These are phyloP conservation scores for Diaphora mendica DNA, from an alignment of 2,888 invertebrate species.

Conservation along the genomic window DNA sequence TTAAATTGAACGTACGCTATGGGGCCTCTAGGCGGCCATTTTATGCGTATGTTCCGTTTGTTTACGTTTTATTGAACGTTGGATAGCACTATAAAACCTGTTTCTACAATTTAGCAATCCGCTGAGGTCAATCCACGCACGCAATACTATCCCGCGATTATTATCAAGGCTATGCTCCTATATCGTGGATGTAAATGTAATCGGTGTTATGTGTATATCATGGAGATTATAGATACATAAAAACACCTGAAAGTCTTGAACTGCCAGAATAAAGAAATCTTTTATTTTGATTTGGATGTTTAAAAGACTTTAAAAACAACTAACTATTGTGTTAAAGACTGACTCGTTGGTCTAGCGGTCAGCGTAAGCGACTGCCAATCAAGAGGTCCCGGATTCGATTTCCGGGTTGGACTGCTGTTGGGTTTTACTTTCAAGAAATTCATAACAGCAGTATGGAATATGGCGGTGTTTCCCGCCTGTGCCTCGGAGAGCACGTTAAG, in stretches of 20 bases:
- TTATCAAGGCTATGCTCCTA: slow-evolving; percentile 38
- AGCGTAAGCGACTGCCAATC: too few species aligned
- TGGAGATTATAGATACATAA: neutral
- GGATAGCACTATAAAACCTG: slow-evolving; percentile 50
- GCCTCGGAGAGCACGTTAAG: too few species aligned
- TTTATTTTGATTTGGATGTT: neutral
- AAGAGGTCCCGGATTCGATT: too few species aligned
- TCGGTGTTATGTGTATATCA: neutral
- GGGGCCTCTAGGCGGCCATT: slow-evolving; percentile 42
- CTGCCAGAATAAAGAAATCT: neutral
- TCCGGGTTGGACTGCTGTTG: too few species aligned
- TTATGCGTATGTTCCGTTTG: slow-evolving; percentile 53
- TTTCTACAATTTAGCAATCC: slow-evolving; percentile 53
- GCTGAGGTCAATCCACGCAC: slow-evolving; percentile 53
- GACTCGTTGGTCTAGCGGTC: too few species aligned
- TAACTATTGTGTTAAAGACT: too few species aligned
- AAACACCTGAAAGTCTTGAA: neutral
- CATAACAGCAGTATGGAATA: too few species aligned
- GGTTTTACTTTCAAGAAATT: too few species aligned
- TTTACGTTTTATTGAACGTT: slow-evolving; percentile 52
- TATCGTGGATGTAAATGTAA: neutral
- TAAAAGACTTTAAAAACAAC: neutral
- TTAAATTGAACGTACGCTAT: slow-evolving; percentile 27
- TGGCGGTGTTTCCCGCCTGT: too few species aligned
- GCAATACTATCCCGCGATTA: slow-evolving; percentile 44